Conservation (phyloP, 2,113 vertebrate genomes). For the Chroicocephalus ridibundus region DNA sequence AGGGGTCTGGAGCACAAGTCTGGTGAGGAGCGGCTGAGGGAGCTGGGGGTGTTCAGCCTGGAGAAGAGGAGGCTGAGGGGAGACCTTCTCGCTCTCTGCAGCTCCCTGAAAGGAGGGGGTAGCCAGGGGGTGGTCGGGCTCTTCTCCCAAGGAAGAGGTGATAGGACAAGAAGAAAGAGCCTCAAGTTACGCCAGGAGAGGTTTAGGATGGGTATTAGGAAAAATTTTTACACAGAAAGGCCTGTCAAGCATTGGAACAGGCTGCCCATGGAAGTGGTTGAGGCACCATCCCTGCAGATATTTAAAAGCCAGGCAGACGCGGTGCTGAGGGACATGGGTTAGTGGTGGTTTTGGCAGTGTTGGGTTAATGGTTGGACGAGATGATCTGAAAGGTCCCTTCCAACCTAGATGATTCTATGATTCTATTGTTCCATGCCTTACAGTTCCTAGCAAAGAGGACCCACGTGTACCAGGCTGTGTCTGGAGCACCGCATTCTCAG, state of each 20-base stretch:
- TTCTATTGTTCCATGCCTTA: not conserved
- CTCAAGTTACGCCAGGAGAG: not conserved
- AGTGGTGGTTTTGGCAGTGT: not conserved
- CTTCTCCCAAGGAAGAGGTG: not conserved
- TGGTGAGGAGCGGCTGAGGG: not conserved
- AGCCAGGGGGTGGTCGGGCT: not conserved
- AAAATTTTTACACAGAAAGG: not conserved
- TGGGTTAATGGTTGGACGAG: not conserved
- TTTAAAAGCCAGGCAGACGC: not conserved
- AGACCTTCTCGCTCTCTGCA: not conserved
- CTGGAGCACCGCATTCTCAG: not conserved
- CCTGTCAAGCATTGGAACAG: not conserved
- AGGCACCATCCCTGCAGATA: no score
- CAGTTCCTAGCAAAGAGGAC: not conserved
- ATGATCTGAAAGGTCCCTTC: not conserved
- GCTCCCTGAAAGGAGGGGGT: not conserved
- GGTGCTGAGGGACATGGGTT: not conserved
- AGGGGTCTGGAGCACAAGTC: not conserved
- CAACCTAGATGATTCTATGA: not conserved
- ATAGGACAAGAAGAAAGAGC: not conserved
- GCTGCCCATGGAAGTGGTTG: not conserved
- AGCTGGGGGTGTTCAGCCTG: not conserved
- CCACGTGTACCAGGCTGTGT: not conserved
- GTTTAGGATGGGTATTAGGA: not conserved
- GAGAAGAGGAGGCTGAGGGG: not conserved